Base-by-base conservation (phyloP, 2,797 vertebrate genomes). In the Echeneis naucrates region DNA sequence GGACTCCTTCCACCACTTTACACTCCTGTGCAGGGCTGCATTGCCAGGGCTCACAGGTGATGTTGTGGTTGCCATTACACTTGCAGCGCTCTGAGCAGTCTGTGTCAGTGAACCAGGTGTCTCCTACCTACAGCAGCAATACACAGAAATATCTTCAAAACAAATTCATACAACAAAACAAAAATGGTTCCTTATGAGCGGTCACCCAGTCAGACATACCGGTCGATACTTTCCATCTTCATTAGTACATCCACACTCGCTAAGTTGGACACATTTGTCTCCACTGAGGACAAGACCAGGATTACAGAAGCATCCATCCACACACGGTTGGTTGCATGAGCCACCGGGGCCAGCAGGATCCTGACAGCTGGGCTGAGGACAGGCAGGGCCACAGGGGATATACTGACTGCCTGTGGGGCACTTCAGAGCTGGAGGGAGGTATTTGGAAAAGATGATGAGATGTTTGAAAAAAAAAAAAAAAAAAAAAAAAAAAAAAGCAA, bases 241-340 rank as follows among this genome's bases (percentile, higher is more conserved):
- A 83, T 96, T 95, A 0, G 89, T 81, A 63, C 96, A 98, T 4
- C 97, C 96, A 42, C 96, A 98, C 75, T 94, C 87, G 33, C 77
- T 93, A 72, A 92, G 80, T 0, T 87, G 86, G 37, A 98, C 96
- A 73, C 96, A 97, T 64, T 87, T 92, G 82, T 96, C 94, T 71
- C 96, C 96, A 19, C 96, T 97, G 75, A 97, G 92, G 79, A 97
- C 27, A 4, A 95, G 92, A 11, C 93, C 93, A 2, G 91, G n/a
- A 54, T 96, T 84, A 64, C 96, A 97, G 80, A 95, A 79, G 56
- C 96, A 98, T 12, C 96, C 97, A 86, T 97, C 96, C 68, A 96
- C 94, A 65, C 95, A 95, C 24, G 94, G 88, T 23, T 85, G 72
- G 64, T 76, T 81, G 75, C 96, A 97, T 35, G 84, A 79, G 75